These are phyloP conservation scores for Tragelaphus imberbis DNA, from an alignment of 2,113 vertebrate genomes.

Conservation along the genomic window DNA sequence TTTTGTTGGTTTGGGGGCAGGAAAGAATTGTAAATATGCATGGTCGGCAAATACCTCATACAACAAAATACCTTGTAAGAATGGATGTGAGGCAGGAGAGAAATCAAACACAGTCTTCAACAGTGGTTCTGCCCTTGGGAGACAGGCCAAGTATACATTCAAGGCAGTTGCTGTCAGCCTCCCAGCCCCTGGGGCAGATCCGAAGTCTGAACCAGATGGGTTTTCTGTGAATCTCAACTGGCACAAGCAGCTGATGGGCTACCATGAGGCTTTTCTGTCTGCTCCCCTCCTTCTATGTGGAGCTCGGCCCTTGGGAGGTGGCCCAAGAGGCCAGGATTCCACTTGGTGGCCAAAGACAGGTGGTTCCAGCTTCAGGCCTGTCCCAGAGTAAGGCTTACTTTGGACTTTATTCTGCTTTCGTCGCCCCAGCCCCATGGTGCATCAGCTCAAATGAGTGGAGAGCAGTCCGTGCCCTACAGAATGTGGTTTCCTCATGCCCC, in stretches of 20 bases:
- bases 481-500: neutral
- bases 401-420: neutral
- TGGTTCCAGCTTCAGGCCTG: neutral
- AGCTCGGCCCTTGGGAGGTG: neutral
- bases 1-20: constrained; percentile 60
- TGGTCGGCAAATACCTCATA: constrained; percentile 45
- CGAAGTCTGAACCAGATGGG: neutral
- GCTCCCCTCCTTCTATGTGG: neutral
- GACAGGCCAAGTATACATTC: constrained; percentile 31
- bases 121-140: constrained; percentile 35
- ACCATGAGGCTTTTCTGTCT: neutral
- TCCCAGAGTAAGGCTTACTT: neutral
- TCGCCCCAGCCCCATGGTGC: neutral
- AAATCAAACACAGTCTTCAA: constrained; percentile 12
- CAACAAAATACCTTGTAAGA: constrained; percentile 49
- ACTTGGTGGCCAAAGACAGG: neutral
- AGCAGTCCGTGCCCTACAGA: neutral
- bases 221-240: neutral
- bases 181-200: neutral
- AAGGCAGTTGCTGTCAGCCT: constrained; percentile 6
- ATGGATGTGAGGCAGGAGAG: constrained; percentile 27
- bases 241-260: neutral
- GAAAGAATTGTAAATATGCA: constrained; percentile 57
- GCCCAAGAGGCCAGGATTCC: neutral
- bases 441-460: neutral